Evolutionary conservation across 2,113 vertebrate species (phyloP).

Genomic region (Oriolus oriolus): DNA sequence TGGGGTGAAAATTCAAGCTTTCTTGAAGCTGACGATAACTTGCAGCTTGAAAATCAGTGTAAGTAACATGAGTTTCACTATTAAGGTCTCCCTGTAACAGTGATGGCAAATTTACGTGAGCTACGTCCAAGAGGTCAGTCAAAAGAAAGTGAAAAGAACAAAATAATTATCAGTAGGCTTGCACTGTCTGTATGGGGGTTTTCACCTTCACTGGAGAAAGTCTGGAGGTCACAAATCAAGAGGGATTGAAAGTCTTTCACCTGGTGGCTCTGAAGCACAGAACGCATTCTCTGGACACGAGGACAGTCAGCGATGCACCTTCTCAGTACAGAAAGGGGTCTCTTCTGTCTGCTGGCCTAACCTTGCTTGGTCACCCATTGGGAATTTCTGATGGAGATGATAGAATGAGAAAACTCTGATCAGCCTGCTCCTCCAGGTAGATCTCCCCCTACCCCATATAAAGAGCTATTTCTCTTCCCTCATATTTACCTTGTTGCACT

Average conservation of each 20-base stretch:
- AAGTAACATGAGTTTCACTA: neutral
- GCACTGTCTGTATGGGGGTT: neutral
- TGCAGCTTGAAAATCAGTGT: neutral
- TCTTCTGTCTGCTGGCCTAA: neutral
- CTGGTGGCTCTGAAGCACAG: neutral
- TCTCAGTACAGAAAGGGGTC: neutral
- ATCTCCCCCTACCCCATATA: accelerated
- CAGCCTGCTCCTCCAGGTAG: neutral
- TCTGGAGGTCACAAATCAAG: neutral
- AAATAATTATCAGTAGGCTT: neutral
- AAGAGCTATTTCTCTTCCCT: neutral
- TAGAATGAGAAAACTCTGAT: neutral
- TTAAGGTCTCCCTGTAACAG: neutral
- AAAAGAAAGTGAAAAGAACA: neutral
- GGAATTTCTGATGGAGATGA: neutral
- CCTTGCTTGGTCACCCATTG: accelerated
- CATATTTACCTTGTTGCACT: neutral
- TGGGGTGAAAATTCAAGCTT: neutral
- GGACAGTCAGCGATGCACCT: accelerated
- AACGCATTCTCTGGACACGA: neutral
- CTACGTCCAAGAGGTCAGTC: neutral
- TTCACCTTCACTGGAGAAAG: neutral
- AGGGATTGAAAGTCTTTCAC: neutral
- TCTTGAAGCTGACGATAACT: neutral
- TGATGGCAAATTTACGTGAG: neutral